Evolutionary conservation across 1,140 invertebrate genomes (phyloP), one percentile per base, ranked within the genome.

Genomic region (Nebria ingens): DNA sequence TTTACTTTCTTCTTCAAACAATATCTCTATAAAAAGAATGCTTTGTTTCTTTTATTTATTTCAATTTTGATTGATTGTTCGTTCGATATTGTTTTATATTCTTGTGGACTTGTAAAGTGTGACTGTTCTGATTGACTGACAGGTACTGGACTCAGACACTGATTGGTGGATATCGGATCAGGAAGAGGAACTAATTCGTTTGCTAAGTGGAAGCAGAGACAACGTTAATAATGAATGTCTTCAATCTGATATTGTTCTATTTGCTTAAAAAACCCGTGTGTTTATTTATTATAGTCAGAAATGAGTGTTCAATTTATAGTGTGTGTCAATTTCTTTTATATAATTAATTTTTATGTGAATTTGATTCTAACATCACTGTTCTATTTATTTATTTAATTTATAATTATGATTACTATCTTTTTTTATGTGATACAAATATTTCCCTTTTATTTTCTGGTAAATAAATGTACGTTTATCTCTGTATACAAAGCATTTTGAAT

Each of bases 91-190:
- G 45, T 42, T n/a, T n/a, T 29, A n/a, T 20, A 51, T 21, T 58
- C 19, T 34, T 20, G 29, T 56, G 56, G 56, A 58, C 57, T 61
- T 58, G 61, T 63, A 64, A 63, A 60, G 66, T 64, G 65, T 51
- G 50, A 51, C 19, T 70, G 63, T 69, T 71, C 68, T 70, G 66
- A 68, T 71, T 67, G 62, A 59, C 60, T 62, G 64, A 56, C 63
- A 71, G 68, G 67, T 73, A 55, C 68, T 69, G 58, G 83, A 82
- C 66, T 85, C 83, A 21, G 83, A 86, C 68, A 83, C 80, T 19
- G 84, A 88, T 68, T 83, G 86, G 78, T 81, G 84, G 71, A 79
- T 84, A 61, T 88, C 86, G 23, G 85, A 88, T 71, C 84, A 87
- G 73, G 87, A 90, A 70, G 87, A 89, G 61, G 86, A 89, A 72